Conservation (phyloP, 37 sponge, comb jelly and placozoan species). For the Dysidea cf. avara region DNA sequence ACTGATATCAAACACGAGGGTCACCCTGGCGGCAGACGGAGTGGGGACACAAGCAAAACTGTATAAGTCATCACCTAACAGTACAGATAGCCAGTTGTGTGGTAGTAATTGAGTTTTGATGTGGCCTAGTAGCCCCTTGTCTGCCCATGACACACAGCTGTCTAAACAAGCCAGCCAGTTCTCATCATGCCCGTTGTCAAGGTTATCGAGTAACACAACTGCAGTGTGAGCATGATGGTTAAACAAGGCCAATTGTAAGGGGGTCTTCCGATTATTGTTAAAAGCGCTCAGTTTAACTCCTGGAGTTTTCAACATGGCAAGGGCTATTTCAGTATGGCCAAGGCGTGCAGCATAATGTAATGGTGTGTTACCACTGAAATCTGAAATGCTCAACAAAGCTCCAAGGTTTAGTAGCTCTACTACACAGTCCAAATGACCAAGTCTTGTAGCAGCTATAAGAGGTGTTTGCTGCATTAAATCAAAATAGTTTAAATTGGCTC, state of each 20-base stretch:
- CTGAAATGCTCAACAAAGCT: slow-evolving; percentile 24
- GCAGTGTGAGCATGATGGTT: not conserved
- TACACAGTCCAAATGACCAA: slow-evolving; percentile 24
- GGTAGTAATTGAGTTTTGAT: too few relatives aligned
- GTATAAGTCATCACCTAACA: too few relatives aligned
- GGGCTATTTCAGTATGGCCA: slow-evolving; percentile 12
- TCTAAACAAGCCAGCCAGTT: too few relatives aligned
- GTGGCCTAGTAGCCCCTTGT: too few relatives aligned
- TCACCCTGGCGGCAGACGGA: too few relatives aligned
- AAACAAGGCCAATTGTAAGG: not conserved
- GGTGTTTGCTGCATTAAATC: slow-evolving; percentile 65
- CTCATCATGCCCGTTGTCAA: too few relatives aligned
- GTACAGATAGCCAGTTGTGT: too few relatives aligned
- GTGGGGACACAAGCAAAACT: too few relatives aligned
- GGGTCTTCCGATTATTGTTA: not conserved
- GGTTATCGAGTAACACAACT: not conserved
- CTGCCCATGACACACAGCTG: too few relatives aligned
- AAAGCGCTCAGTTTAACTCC: not conserved
- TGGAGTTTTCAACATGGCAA: not conserved
- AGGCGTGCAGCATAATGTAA: slow-evolving; percentile 41
- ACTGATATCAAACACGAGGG: too few relatives aligned
- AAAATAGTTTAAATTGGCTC: slow-evolving; percentile 28
- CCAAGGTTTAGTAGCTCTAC: slow-evolving; percentile 25
- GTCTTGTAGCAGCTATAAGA: slow-evolving; percentile 39
- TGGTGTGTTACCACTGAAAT: slow-evolving; percentile 30